Percentiles rank a stretch among this genome's conserved stretches.
Evolutionary conservation across 2,113 vertebrate genomes (phyloP).

Genomic region (Ageneiosus marmoratus): DNA sequence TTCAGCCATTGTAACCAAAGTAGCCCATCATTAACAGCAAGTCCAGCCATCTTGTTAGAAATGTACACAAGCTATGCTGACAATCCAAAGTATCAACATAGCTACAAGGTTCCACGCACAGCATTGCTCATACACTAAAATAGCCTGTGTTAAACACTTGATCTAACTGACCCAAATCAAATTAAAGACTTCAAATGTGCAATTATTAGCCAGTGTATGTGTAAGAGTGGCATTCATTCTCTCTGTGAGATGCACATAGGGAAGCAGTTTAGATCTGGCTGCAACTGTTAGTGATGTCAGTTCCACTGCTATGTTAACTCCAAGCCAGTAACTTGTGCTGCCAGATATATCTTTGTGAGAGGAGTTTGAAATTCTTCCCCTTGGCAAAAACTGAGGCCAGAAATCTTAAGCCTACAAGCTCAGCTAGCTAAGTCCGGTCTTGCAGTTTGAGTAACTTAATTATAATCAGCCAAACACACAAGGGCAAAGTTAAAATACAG

Average conservation of each 20-base stretch:
- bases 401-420: constrained; percentile 42
- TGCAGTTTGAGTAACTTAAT: constrained; percentile 30
- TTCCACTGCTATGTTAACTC: constrained; percentile 64
- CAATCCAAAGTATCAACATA: constrained; percentile 60
- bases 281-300: constrained; percentile 68
- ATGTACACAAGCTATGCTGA: constrained; percentile 56
- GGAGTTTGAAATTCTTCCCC: constrained; percentile 70
- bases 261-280: constrained; percentile 56
- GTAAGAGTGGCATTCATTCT: constrained; percentile 20
- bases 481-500: background rate
- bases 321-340: constrained; percentile 57
- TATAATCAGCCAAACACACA: background rate
- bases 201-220: background rate
- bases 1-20: constrained; percentile 57
- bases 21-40: constrained; percentile 56
- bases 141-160: constrained; percentile 30
- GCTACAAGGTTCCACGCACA: constrained; percentile 45
- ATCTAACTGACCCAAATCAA: constrained; percentile 28
- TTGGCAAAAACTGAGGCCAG: constrained; percentile 50
- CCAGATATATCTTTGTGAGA: constrained; percentile 72
- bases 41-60: constrained; percentile 56
- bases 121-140: constrained; percentile 41
- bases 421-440: constrained; percentile 17
- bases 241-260: constrained; percentile 28
- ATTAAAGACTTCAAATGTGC: constrained; percentile 1